Conservation (phyloP, 2,113 vertebrate genomes). For the Aviceda subcristata region DNA sequence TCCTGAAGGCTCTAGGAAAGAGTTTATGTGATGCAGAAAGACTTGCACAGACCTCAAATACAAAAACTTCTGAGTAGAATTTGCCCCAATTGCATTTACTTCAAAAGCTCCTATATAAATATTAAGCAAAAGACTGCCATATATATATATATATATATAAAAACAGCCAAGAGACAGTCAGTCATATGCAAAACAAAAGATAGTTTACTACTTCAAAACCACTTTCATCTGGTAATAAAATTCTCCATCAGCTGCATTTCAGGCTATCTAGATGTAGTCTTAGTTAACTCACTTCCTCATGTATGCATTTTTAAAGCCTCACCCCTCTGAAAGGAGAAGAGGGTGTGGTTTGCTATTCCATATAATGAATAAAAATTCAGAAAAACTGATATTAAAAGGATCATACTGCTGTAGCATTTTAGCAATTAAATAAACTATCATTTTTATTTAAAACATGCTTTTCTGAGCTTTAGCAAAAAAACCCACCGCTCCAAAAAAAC, state of each 20-base stretch:
- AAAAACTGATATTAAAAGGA: not conserved
- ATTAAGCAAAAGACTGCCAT: not conserved
- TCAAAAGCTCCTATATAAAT: not conserved
- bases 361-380: not conserved
- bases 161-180: not conserved
- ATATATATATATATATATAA: no score
- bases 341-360: slow-evolving; percentile 53
- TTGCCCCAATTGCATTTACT: not conserved
- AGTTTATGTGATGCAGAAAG: not conserved
- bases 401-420: not conserved
- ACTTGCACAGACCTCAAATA: not conserved
- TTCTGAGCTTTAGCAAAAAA: not conserved
- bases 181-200: not conserved
- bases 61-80: not conserved
- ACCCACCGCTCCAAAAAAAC: not conserved
- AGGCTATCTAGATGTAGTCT: not conserved
- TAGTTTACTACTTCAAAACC: not conserved
- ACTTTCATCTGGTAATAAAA: not conserved
- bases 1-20: not conserved
- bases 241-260: not conserved
- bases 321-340: not conserved
- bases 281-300: not conserved
- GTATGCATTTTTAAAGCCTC: not conserved
- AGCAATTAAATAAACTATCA: not conserved
- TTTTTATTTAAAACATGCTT: not conserved